Evolutionary conservation across 2,888 invertebrate species (phyloP).

Genomic region (Colletes collaris): DNA sequence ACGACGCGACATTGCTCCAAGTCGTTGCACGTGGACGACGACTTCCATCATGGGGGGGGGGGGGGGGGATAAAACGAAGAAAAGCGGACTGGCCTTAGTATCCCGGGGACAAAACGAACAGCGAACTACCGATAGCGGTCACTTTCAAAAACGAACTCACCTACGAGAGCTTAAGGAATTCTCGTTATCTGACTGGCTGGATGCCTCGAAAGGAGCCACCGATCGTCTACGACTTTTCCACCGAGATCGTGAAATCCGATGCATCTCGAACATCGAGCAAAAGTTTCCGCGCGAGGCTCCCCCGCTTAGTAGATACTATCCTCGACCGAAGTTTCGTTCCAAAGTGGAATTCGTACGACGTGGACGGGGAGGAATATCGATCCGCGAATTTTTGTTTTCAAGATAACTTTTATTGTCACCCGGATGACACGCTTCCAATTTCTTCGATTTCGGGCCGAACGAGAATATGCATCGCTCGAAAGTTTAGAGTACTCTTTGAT

Average conservation of each 20-base stretch:
- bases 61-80: conserved; percentile 6
- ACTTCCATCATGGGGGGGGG: not conserved
- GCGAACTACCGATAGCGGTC: not conserved
- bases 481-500: too few relatives aligned
- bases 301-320: conserved; percentile 2
- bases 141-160: conserved; percentile 2
- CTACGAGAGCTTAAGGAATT: conserved; percentile 10
- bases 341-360: conserved; percentile 15
- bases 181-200: conserved; percentile 13
- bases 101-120: not conserved
- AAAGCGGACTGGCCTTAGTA: not conserved
- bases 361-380: not conserved
- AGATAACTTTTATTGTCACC: too few relatives aligned
- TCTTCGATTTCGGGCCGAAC: too few relatives aligned
- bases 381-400: too few relatives aligned
- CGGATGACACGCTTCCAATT: too few relatives aligned
- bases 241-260: conserved; percentile 38
- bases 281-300: conserved; percentile 30
- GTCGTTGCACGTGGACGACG: not conserved
- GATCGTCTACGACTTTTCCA: conserved; percentile 23
- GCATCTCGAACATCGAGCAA: conserved; percentile 8
- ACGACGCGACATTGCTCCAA: not conserved
- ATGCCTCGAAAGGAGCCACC: conserved; percentile 3
- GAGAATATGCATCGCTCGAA: too few relatives aligned
- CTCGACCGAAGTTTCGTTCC: conserved; percentile 10